phyloP scores from a whole-genome alignment of 2,113 vertebrate genomes.

The Alaudala cheleensis region DNA sequence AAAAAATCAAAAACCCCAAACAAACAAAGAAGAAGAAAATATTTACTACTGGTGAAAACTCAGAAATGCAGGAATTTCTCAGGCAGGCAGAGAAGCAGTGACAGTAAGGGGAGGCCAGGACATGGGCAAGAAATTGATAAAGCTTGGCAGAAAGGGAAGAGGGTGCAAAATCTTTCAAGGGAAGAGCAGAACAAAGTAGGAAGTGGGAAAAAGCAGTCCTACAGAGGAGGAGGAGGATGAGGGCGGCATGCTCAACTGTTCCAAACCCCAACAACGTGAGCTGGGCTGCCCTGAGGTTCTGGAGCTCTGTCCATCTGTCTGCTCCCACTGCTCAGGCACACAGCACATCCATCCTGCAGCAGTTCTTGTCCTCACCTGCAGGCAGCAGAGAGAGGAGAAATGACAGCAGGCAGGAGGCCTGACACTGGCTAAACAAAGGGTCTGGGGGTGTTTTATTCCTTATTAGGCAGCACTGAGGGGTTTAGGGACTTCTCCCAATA shows the following conservation, averaged over 20 bases:
- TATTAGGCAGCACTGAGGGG: fast-evolving
- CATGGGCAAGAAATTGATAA: background rate
- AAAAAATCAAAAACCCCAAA: no score
- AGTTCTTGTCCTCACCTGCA: background rate
- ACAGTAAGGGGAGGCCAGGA: background rate
- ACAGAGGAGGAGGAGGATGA: background rate
- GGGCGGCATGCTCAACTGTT: background rate
- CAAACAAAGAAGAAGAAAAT: background rate
- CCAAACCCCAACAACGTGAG: background rate
- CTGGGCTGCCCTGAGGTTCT: background rate
- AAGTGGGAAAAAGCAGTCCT: background rate
- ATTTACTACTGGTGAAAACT: background rate
- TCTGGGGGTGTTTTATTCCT: background rate
- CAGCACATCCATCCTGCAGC: background rate
- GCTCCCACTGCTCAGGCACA: background rate
- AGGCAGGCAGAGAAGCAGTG: background rate
- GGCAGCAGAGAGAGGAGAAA: background rate
- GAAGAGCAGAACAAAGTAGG: background rate
- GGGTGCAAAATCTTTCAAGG: background rate
- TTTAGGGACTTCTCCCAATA: background rate
- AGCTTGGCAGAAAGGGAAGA: background rate
- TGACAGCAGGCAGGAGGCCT: background rate
- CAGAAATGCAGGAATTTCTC: background rate
- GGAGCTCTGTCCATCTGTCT: background rate
- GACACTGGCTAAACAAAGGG: background rate